Percentiles rank a stretch among this genome's conserved stretches.
Conservation (phyloP, 2,888 invertebrate species). For the Caenorhabditis imperialis region DNA sequence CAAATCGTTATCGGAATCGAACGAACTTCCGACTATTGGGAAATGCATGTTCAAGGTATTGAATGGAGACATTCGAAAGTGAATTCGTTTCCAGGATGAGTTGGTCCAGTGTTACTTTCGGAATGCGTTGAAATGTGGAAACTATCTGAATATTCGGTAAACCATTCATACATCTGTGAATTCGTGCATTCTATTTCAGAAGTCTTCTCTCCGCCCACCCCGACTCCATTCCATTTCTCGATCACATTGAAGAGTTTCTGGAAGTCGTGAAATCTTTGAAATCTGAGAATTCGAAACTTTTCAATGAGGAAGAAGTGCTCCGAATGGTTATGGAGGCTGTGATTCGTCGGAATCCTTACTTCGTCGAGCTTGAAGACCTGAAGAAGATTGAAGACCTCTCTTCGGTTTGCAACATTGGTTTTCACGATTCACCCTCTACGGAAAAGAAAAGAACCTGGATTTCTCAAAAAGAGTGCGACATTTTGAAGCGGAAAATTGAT, state of each 20-base stretch:
- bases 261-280: background rate
- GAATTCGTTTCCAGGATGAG: slow-evolving; percentile 19
- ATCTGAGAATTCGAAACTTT: no score
- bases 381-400: slow-evolving; percentile 4
- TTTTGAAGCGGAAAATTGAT: background rate
- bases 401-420: no score
- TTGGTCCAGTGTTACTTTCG: slow-evolving; percentile 23
- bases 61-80: no score
- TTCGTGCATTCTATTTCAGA: background rate
- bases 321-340: slow-evolving; percentile 6
- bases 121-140: slow-evolving; percentile 7
- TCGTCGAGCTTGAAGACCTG: slow-evolving; percentile 10
- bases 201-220: slow-evolving; percentile 5
- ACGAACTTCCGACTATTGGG: background rate
- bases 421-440: no score
- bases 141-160: slow-evolving; percentile 19
- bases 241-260: slow-evolving; percentile 10
- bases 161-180: background rate
- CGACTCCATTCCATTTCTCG: slow-evolving; percentile 4
- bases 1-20: background rate
- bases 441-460: no score
- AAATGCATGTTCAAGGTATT: slow-evolving; percentile 15
- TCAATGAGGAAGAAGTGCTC: no score
- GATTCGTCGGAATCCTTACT: slow-evolving; percentile 1
- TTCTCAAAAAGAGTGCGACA: no score